Conservation (phyloP, 2,113 vertebrate genomes). For the Lanius ludovicianus region DNA sequence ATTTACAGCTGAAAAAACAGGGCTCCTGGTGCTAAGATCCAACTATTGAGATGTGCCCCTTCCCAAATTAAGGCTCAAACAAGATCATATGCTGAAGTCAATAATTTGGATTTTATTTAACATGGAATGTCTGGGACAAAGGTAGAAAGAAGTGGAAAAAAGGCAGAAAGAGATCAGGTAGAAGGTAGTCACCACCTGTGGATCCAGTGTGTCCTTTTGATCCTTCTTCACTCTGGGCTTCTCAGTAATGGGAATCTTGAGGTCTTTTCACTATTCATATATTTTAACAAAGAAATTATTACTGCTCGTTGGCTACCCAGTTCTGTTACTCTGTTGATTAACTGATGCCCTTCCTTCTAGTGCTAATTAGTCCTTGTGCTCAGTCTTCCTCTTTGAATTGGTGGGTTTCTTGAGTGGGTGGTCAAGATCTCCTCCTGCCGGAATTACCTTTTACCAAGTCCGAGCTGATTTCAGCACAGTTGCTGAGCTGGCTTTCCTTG, state of each 20-base stretch:
- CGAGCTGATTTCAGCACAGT: background rate
- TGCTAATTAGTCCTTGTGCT: background rate
- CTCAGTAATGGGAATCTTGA: background rate
- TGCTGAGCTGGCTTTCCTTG: background rate
- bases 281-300: background rate
- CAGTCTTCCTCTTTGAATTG: background rate
- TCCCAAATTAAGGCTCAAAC: background rate
- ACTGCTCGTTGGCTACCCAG: background rate
- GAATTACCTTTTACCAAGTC: background rate
- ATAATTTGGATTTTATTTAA: background rate
- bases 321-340: background rate
- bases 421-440: rapidly evolving
- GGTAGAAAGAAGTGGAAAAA: background rate
- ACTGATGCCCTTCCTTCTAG: background rate
- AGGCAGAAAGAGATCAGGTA: background rate
- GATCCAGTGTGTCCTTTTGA: background rate
- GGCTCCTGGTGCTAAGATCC: background rate
- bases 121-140: background rate
- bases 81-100: background rate
- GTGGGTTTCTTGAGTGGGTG: background rate
- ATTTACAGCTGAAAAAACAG: background rate
- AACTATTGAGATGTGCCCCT: background rate
- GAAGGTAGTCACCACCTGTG: background rate
- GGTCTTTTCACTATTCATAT: background rate
- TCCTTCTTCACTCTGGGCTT: background rate